Conservation (phyloP, 2,113 vertebrate species). For the Plestiodon gilberti region DNA sequence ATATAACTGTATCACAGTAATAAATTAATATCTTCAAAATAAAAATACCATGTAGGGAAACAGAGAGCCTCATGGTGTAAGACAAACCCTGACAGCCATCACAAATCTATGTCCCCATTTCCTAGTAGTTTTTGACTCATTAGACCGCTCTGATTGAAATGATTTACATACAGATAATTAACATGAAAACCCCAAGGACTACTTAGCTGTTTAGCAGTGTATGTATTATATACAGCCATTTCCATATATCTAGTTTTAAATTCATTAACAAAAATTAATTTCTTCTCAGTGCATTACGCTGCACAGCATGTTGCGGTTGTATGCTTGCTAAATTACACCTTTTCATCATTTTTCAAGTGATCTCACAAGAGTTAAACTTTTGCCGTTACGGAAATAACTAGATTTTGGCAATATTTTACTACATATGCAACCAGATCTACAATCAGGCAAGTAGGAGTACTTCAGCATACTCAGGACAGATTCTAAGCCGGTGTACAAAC, state of each 20-base stretch:
- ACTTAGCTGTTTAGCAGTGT: slow-evolving; percentile 81
- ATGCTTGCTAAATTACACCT: slow-evolving; percentile 66
- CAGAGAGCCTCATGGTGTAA: neutral
- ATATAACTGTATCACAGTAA: neutral
- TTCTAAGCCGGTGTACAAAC: neutral
- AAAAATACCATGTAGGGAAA: neutral
- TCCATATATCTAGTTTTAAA: slow-evolving; percentile 79
- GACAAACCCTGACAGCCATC: slow-evolving; percentile 20
- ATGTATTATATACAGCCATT: slow-evolving; percentile 77
- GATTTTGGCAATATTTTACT: slow-evolving; percentile 53
- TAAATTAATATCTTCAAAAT: neutral
- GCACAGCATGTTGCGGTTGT: slow-evolving; percentile 51
- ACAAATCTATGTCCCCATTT: slow-evolving; percentile 44
- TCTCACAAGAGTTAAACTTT: slow-evolving; percentile 61
- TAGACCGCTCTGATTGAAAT: slow-evolving; percentile 69
- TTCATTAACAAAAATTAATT: slow-evolving; percentile 83
- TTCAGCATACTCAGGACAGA: neutral
- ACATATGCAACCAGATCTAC: slow-evolving; percentile 45
- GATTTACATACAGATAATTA: slow-evolving; percentile 78
- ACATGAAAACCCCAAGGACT: slow-evolving; percentile 77
- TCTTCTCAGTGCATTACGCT: slow-evolving; percentile 48
- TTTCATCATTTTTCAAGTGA: slow-evolving; percentile 56
- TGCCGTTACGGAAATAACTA: slow-evolving; percentile 37
- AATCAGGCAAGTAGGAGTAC: neutral
- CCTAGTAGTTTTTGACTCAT: slow-evolving; percentile 71